Conservation (phyloP, 2,888 invertebrate genomes). For the Cantharis rustica region DNA sequence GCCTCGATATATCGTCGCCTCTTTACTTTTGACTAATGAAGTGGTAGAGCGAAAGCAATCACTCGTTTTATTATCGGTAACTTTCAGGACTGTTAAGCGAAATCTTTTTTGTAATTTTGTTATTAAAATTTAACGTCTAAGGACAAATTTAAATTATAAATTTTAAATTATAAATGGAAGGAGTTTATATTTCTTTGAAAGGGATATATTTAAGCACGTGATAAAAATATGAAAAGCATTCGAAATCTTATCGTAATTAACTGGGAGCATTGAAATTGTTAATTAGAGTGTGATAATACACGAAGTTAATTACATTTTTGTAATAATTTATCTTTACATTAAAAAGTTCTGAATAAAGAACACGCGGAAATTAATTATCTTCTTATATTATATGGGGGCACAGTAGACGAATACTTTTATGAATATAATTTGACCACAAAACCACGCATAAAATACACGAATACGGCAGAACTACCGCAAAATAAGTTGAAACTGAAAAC, state of each 20-base stretch:
- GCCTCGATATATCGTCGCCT: not conserved
- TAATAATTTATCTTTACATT: not conserved
- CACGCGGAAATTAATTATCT: slow-evolving; percentile 11
- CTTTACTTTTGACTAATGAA: not conserved
- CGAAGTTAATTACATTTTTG: not conserved
- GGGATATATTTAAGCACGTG: not conserved
- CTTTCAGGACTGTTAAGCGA: not conserved
- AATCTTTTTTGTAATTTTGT: not conserved
- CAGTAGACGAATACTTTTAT: slow-evolving; percentile 4
- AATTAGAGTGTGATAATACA: not conserved
- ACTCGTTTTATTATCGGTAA: not conserved
- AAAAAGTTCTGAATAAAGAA: not conserved
- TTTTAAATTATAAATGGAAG: not conserved
- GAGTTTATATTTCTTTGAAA: not conserved
- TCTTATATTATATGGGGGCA: not conserved
- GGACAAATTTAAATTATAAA: not conserved
- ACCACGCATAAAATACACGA: slow-evolving; percentile 22
- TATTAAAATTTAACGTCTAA: not conserved
- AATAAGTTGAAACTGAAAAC: slow-evolving; percentile 36
- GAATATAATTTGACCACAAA: slow-evolving; percentile 21
- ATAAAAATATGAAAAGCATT: not conserved
- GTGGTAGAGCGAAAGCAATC: not conserved
- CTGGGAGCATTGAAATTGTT: not conserved
- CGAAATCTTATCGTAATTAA: not conserved
- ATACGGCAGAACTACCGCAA: slow-evolving; percentile 28